Evolutionary conservation across 2,113 vertebrate genomes (phyloP), one percentile per base, ranked within the genome.

Genomic region (Chitala chitala): DNA sequence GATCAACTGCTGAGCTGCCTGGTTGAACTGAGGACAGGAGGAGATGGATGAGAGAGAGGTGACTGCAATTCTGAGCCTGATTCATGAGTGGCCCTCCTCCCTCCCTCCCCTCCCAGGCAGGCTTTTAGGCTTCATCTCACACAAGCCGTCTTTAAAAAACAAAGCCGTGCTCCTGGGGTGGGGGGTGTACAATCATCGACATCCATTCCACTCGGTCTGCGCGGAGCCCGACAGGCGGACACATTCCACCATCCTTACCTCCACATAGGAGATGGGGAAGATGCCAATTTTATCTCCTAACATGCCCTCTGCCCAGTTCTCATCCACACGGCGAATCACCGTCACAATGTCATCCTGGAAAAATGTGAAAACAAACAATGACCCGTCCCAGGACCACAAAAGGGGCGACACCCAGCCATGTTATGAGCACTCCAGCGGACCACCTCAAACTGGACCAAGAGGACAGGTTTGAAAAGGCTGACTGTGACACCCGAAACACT

Each of bases 291-390:
- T 98, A 86, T 99, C 97, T 81, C 94, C 96, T 89, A 98, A 89
- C 97, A 99, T 98, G 83, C 97, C 97, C 90, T 99, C 97, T n/a
- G 96, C 96, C 97, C 97, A 99, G 86, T 99, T 99, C 80, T 98
- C 96, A 86, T 99, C 97, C 81, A 99, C 97, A 74, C 97, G 90
- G 51, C 97, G 95, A 86, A 99, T 99, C 83, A 99, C 97, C 20
- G 95, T 98, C 84, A 99, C 87, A 82, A 98, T 91, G 78, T 99
- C 95, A 53, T 98, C 97, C 97, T 99, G 76, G 33, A n/a, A n/a
- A n/a, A 78, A 77, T 44, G 8, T 1, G 75, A 59, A 73, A 69
- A 63, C 20, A 13, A 46, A 53, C 44, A 17, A 13, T 9, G 63
- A 59, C 12, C 29, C 13, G 2, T 17, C 20, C 20, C 61, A 42